Evolutionary conservation across 2,888 invertebrate genomes (phyloP).

Genomic region (Oegoconia quadripuncta): DNA sequence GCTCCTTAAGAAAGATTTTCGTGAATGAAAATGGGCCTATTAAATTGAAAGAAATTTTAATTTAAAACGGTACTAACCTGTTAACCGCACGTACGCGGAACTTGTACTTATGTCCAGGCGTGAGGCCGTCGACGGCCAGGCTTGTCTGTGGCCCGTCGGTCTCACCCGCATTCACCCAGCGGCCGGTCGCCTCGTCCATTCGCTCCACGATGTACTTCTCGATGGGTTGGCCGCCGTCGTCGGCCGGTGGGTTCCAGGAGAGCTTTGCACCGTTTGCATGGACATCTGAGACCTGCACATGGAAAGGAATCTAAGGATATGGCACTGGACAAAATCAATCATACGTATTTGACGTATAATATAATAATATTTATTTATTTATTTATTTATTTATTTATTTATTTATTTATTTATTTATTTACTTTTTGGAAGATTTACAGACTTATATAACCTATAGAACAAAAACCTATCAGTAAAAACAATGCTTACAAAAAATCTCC

Average conservation of each 20-base stretch:
- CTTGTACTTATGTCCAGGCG: constrained; percentile 97
- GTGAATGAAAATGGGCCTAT: no score
- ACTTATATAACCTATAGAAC: no score
- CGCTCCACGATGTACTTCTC: constrained; percentile 97
- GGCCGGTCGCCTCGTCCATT: constrained; percentile 94
- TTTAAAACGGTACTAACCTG: constrained; percentile 60
- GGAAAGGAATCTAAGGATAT: no score
- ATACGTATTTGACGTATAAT: no score
- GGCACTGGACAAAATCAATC: no score
- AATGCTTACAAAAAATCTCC: no score
- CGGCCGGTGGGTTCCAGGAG: constrained; percentile 95
- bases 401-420: no score
- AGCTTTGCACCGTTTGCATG: constrained; percentile 94
- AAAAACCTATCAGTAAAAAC: no score
- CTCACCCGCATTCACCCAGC: constrained; percentile 96
- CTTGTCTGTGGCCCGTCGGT: constrained; percentile 90
- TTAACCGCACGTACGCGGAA: constrained; percentile 98
- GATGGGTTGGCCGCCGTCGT: constrained; percentile 96
- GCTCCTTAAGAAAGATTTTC: no score
- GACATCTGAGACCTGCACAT: constrained; percentile 84
- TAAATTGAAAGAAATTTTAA: not conserved
- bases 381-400: no score
- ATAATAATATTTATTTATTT: no score
- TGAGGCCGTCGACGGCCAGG: constrained; percentile 89
- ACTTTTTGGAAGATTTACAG: no score